Base-by-base conservation (phyloP, 2,888 invertebrate species). In the Drosophila niveifrons region DNA sequence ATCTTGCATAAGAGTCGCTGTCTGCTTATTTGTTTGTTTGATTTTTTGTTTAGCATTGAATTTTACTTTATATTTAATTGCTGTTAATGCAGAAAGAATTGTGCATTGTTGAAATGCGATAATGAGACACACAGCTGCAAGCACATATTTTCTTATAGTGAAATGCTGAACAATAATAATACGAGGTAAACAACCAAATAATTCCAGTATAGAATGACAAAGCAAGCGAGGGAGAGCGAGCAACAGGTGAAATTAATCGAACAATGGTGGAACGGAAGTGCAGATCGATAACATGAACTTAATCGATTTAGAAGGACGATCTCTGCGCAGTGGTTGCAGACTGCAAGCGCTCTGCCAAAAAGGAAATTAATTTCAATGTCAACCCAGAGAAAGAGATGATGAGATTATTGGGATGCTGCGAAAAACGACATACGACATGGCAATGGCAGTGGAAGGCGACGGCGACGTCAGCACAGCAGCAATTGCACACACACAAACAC, bases 1-100 rank as follows among this genome's bases (percentile, higher is more conserved):
- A 61, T 74, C 58, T 79, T 77, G 74, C 80, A 66, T 80, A 80
- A 80, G 66, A 59, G 63, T 18, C 17, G 34, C 10, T 75, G 11
- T n/a, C 36, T 36, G 36, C 10, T 31, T 23, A 23, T 23, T 23
- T 23, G 23, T 23, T 34, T 34, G 34, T 36, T 36, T 36, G 15
- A 8, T 41, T 69, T 50, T 63, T 68, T 71, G 46, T 53, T 55
- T 65, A 29, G 18, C 55, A 55, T 39, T 70, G 39, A 15, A 62
- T 57, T 63, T 52, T 41, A 2, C 39, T 41, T 41, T 15, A 63
- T 44, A 63, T 66, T 68, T 55, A 71, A 61, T 50, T 77, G 50
- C 56, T 57, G 23, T 36, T 53, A 50, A 72, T 50, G 43, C 52
- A 31, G 29, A 66, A 52, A 44, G 31, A 52, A 59, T 50, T 44